Conservation (phyloP, 1,140 invertebrate species). For the Caenorhabditis tropicalis region DNA sequence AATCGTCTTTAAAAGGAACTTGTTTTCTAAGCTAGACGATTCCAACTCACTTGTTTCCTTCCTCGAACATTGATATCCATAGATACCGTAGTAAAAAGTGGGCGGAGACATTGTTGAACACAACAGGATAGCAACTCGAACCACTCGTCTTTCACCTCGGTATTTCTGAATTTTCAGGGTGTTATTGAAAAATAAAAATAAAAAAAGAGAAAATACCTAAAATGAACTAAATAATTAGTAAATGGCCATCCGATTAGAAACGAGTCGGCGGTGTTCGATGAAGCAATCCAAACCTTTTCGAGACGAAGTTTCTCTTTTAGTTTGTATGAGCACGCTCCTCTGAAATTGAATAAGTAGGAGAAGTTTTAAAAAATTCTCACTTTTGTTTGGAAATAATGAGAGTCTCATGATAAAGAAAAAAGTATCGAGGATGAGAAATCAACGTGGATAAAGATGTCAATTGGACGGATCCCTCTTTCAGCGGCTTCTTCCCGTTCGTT, state of each 20-base stretch:
- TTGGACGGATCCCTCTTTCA: slow-evolving; percentile 64
- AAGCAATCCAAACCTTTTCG: slow-evolving; percentile 74
- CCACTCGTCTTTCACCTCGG: slow-evolving; percentile 71
- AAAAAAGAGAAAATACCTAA: slow-evolving; percentile 63
- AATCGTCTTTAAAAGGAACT: slow-evolving; percentile 23
- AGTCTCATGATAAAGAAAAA: slow-evolving; percentile 74
- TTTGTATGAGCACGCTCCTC: slow-evolving; percentile 71
- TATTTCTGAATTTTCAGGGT: slow-evolving; percentile 12
- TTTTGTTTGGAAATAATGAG: slow-evolving; percentile 75
- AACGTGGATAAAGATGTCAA: slow-evolving; percentile 65
- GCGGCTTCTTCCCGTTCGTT: slow-evolving; percentile 26
- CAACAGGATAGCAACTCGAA: slow-evolving; percentile 64
- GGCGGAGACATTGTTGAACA: slow-evolving; percentile 46
- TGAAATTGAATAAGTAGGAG: slow-evolving; percentile 62
- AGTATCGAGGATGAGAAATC: slow-evolving; percentile 72
- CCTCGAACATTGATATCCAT: slow-evolving; percentile 56
- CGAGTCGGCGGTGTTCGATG: slow-evolving; percentile 72
- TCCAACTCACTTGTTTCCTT: slow-evolving; percentile 47
- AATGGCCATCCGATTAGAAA: slow-evolving; percentile 75
- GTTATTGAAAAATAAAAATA: not conserved
- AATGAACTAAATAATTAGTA: slow-evolving; percentile 74
- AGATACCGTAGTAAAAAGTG: slow-evolving; percentile 52
- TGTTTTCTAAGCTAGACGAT: not conserved
- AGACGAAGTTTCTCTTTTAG: slow-evolving; percentile 74
- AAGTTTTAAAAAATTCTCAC: slow-evolving; percentile 66